Evolutionary conservation across 2,113 vertebrate genomes (phyloP), one percentile per base, ranked within the genome.

Genomic region (Spheniscus mendiculus): DNA sequence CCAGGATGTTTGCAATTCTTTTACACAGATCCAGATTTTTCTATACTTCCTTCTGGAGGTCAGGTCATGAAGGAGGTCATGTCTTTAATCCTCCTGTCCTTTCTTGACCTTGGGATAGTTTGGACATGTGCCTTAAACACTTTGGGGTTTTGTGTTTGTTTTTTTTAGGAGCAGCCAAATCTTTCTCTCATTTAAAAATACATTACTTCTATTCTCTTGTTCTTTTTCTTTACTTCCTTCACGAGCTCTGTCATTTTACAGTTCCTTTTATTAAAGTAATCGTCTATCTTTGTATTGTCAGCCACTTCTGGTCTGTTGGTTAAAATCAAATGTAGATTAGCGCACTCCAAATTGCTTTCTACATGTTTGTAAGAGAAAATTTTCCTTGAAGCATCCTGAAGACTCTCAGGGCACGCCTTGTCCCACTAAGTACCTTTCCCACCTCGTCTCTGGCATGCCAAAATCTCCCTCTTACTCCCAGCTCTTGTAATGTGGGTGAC

Each of bases 101-200:
- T 84, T 78, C 61, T 38, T 55, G 47, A 66, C 18, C 21, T 76
- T 90, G 50, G 15, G 29, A 52, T 14, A 67, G 52, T 50, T 66
- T 59, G n/a, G 25, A 72, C 26, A 29, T 16, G 11, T 59, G 38
- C 32, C 36, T 62, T 71, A 42, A 62, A 62, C 5, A 71, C 32
- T 50, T 71, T 0, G 4, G 10, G 21, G 1, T 18, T 85, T 81
- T 72, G 16, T 22, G 29, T 0, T 0, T 40, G n/a, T 50, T 50
- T 44, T 66, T 34, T 53, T 40, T 81, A 87, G 36, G 84, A 65
- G 1, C 14, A 87, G 21, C 3, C 5, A 47, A 18, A 62, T 73
- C 12, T 65, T 83, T 65, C 30, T n/a, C 13, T 53, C 30, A 55
- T 78, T 90, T 16, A 87, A 89, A 84, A 82, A 45, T 5, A 21